phyloP scores from a whole-genome alignment of 2,888 invertebrate species.

The Diarsia mendica region DNA sequence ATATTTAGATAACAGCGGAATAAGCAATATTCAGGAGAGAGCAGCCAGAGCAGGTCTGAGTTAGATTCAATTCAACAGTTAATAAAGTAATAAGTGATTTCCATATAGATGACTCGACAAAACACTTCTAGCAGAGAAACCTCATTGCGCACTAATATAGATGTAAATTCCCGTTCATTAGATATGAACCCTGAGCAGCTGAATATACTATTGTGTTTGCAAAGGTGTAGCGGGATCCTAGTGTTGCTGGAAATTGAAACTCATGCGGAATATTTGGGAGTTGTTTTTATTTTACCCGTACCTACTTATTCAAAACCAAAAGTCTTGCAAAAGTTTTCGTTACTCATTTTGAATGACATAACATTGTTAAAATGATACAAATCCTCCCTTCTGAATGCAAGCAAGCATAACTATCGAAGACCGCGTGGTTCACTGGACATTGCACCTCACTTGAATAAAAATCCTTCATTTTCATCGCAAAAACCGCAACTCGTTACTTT shows the following conservation, averaged over 20 bases:
- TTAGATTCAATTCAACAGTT: constrained; percentile 54
- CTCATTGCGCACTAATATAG: constrained; percentile 67
- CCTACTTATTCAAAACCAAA: no score
- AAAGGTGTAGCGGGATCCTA: background rate
- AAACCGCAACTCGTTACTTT: constrained; percentile 7
- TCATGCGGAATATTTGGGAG: background rate
- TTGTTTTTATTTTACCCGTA: background rate
- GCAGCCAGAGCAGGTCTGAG: constrained; percentile 40
- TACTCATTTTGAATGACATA: background rate
- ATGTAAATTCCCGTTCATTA: constrained; percentile 72
- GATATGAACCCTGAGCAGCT: constrained; percentile 44
- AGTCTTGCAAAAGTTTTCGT: background rate
- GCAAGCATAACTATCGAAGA: background rate
- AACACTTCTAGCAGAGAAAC: constrained; percentile 60
- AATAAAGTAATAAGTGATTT: constrained; percentile 68
- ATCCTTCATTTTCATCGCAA: background rate
- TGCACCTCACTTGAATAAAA: background rate
- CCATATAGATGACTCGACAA: constrained; percentile 70
- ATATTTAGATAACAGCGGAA: constrained; percentile 51
- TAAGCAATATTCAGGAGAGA: constrained; percentile 53
- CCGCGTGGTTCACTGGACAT: background rate
- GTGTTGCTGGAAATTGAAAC: constrained; percentile 5
- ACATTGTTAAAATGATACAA: background rate
- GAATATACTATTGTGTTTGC: constrained; percentile 49
- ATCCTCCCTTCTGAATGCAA: background rate